Percentiles rank a stretch among this genome's conserved stretches.
phyloP scores from a whole-genome alignment of 2,888 invertebrate species.

The Dorcus parallelipipedus region DNA sequence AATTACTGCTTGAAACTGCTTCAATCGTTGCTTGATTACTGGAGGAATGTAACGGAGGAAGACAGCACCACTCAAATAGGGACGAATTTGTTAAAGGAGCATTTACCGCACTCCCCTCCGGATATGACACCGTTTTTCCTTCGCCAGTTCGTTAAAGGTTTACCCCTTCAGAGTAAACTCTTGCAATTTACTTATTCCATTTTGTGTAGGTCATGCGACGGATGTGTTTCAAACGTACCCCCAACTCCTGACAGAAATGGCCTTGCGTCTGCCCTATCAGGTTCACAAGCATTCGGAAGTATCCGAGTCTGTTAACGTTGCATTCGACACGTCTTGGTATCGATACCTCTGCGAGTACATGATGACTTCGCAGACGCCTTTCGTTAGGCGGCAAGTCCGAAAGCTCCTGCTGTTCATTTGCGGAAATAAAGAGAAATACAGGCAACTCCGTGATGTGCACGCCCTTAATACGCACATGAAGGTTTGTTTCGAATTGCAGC shows the following conservation, averaged over 20 bases:
- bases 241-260: conserved; percentile 93
- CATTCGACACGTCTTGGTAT: conserved; percentile 68
- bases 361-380: conserved; percentile 92
- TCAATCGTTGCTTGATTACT: conserved; percentile 70
- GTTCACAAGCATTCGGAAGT: conserved; percentile 73
- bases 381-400: conserved; percentile 82
- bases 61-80: conserved; percentile 46
- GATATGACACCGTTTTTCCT: conserved; percentile 96
- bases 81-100: conserved; percentile 76
- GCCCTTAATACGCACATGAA: conserved; percentile 86
- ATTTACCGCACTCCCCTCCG: conserved; percentile 76
- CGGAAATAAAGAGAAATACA: conserved; percentile 93
- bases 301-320: conserved; percentile 48
- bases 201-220: conserved; percentile 67
- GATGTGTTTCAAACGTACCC: conserved; percentile 95
- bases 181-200: neutral
- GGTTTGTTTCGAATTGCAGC: conserved; percentile 41
- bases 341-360: conserved; percentile 87
- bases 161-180: neutral
- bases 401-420: conserved; percentile 90
- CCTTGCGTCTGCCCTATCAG: conserved; percentile 89
- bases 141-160: conserved; percentile 82
- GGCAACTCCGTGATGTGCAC: conserved; percentile 90
- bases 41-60: conserved; percentile 56
- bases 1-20: conserved; percentile 70